Evolutionary conservation across 2,888 invertebrate genomes (phyloP), one percentile per base, ranked within the genome.

Genomic region (Panzeria rudis): DNA sequence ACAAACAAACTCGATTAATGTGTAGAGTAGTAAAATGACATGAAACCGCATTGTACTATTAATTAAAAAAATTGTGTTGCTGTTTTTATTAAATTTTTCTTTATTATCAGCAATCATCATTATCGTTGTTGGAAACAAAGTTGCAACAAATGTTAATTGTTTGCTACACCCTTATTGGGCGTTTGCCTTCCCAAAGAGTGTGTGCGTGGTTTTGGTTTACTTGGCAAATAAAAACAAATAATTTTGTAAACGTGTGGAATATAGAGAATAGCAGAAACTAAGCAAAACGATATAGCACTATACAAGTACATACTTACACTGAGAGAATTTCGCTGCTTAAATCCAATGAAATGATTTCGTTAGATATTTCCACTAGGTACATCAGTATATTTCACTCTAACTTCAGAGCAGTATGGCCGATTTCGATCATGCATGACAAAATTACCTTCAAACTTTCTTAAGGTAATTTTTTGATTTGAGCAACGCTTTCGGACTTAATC

Each of bases 1-100:
- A 59, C 59, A 68, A 68, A 59, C 20, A 56, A 68, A 77, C 56
- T 68, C 32, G 44, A 44, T 56, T 68, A 77, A 59, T 68, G 68
- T 25, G 54, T 13, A 7, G n/a, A n/a, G 17, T n/a, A n/a, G 69
- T 54, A 6, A 41, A 54, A 32, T 44, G 29, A 72, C 17, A 47
- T 72, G 13, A 38, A 32, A 68, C 56, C 44, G 32, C 44, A 76
- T 54, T 64, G 44, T 66, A 20, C 11, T 44, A 76, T 54, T 66
- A 64, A 54, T 76, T 54, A 56, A 64, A 62, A 25, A 23, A 6
- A 38, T 11, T 1, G 41, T 29, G 23, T 15, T 75, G n/a, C n/a
- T 72, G 4, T 23, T 59, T 38, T 59, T 56, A 38, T 56, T 32
- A 6, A 11, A 20, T 56, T 41, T 71, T 41, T 29, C 64, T 56